These are phyloP conservation scores for Buphagus erythrorhynchus DNA, from an alignment of 2,797 vertebrate species.

Conservation along the genomic window DNA sequence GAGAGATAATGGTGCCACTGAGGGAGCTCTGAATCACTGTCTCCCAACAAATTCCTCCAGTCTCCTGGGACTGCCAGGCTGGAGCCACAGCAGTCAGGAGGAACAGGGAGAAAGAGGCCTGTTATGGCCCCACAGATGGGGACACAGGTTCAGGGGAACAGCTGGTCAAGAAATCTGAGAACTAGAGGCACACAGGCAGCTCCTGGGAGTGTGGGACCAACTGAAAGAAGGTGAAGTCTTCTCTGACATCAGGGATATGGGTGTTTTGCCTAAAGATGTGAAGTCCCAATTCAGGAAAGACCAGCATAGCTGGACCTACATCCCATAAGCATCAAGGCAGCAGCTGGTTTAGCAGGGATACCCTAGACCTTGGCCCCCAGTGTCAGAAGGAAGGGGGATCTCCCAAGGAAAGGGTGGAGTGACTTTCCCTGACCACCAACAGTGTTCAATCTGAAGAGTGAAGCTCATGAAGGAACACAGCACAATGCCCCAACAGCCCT, in stretches of 20 bases:
- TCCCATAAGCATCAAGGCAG: neutral
- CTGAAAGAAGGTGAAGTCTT: neutral
- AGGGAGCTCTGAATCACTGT: neutral
- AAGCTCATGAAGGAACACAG: neutral
- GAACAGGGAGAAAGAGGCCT: neutral
- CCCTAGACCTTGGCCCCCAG: accelerated
- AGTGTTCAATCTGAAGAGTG: neutral
- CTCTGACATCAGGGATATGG: neutral
- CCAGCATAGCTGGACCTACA: neutral
- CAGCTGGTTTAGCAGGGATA: neutral
- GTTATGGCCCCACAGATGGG: neutral
- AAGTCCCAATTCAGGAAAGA: neutral
- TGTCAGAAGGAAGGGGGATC: neutral
- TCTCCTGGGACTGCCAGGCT: neutral
- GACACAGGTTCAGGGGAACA: accelerated
- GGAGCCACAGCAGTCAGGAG: neutral
- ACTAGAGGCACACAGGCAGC: accelerated
- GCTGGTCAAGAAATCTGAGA: neutral
- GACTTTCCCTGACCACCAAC: neutral
- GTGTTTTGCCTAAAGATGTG: neutral
- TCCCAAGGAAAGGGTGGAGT: neutral
- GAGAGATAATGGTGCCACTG: neutral
- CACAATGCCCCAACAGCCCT: accelerated
- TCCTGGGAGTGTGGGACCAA: neutral
- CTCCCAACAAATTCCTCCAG: neutral